These are phyloP conservation scores for Lepidochitona cinerea DNA, from an alignment of 2,888 invertebrate genomes.

Conservation along the genomic window DNA sequence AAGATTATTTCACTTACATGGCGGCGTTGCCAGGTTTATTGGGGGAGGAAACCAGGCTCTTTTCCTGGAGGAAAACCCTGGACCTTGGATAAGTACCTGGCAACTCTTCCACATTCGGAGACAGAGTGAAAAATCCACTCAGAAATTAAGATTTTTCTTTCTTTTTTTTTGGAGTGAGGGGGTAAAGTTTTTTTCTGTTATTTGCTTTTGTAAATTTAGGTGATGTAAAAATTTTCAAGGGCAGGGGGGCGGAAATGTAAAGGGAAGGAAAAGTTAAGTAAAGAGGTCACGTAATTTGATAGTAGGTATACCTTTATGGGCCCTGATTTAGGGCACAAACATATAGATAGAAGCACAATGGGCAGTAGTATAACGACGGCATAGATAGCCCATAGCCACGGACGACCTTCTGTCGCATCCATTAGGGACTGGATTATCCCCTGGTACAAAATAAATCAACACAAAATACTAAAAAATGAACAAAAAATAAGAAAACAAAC, in stretches of 20 bases:
- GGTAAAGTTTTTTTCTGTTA: background rate
- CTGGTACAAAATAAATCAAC: slow-evolving; percentile 70
- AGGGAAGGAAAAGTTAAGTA: too few relatives aligned
- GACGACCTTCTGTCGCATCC: slow-evolving; percentile 85
- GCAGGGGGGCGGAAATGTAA: too few relatives aligned
- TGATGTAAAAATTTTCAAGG: too few relatives aligned
- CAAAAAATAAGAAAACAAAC: background rate
- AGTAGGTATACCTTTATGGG: slow-evolving; percentile 63
- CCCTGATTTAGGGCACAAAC: slow-evolving; percentile 77
- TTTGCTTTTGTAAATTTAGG: background rate
- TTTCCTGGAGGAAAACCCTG: too few relatives aligned
- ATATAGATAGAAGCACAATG: slow-evolving; percentile 84
- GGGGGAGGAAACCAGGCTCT: too few relatives aligned
- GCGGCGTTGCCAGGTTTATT: too few relatives aligned
- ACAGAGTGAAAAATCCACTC: too few relatives aligned
- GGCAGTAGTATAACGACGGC: slow-evolving; percentile 84
- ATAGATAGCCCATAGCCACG: slow-evolving; percentile 92
- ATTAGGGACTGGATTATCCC: slow-evolving; percentile 80
- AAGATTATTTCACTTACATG: too few relatives aligned
- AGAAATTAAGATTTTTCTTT: too few relatives aligned
- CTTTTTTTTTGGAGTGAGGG: background rate
- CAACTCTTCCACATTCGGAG: too few relatives aligned
- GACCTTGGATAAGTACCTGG: too few relatives aligned
- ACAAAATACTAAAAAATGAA: background rate
- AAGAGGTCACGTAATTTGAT: too few relatives aligned